A percentile compares a stretch with the other conserved stretches of the same genome.
Evolutionary conservation across 2,113 vertebrate species (phyloP).

Genomic region (Triplophysa siluroides): DNA sequence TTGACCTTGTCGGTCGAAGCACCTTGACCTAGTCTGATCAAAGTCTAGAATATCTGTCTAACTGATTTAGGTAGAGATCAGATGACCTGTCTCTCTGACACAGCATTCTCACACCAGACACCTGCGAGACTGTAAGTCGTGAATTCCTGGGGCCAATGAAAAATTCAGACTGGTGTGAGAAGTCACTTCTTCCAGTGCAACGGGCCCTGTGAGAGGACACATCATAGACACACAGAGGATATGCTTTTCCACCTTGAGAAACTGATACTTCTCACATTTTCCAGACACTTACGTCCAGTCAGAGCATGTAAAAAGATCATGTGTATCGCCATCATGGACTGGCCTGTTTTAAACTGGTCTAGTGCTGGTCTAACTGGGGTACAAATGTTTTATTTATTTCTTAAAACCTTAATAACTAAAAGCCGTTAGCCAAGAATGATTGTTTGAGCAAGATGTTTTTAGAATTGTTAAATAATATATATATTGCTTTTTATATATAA

Average conservation of each 20-base stretch:
- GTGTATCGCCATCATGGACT: not conserved
- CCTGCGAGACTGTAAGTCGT: conserved; percentile 17
- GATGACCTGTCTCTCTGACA: conserved; percentile 23
- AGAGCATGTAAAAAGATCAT: not conserved
- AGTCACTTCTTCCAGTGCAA: conserved; percentile 40
- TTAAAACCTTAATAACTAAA: too few species aligned
- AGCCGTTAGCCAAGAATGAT: too few species aligned
- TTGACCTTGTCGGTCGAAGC: conserved; percentile 19
- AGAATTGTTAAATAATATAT: too few species aligned
- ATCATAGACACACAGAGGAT: conserved; percentile 1
- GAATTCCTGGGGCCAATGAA: conserved; percentile 38
- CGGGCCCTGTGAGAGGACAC: conserved; percentile 6
- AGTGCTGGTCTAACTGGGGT: too few species aligned
- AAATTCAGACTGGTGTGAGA: conserved; percentile 40
- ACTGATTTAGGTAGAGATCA: conserved; percentile 20
- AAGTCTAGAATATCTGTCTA: conserved; percentile 31
- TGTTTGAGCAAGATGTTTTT: too few species aligned
- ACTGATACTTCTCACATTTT: conserved; percentile 16
- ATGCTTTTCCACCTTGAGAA: not conserved
- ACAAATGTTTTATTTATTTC: too few species aligned
- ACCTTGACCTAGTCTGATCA: conserved; percentile 14
- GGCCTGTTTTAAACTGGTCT: too few species aligned
- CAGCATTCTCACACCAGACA: conserved; percentile 20
- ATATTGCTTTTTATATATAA: too few species aligned
- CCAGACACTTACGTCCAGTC: not conserved